A percentile compares a stretch with the other conserved stretches of the same genome.
phyloP scores from a whole-genome alignment of 92 coral and sea anemone species.

The Muricea muricata region DNA sequence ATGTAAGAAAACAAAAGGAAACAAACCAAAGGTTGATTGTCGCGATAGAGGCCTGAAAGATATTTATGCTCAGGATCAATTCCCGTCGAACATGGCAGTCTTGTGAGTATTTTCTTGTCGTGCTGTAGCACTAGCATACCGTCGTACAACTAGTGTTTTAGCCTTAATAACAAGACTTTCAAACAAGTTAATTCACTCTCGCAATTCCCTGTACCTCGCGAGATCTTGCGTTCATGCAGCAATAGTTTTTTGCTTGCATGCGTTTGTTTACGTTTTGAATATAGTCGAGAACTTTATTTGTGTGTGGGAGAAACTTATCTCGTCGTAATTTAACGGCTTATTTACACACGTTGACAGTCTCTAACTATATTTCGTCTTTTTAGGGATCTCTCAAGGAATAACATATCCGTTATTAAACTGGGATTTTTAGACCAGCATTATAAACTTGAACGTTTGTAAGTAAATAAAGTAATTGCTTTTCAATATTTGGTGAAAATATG shows the following conservation, averaged over 20 bases:
- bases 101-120: conserved; percentile 16
- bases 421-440: conserved; percentile 16
- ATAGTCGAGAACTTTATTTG: neutral
- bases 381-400: conserved; percentile 40
- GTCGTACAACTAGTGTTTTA: neutral
- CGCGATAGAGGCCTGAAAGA: conserved; percentile 12
- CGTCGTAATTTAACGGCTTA: neutral
- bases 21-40: conserved; percentile 11
- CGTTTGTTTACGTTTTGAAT: conserved; percentile 14
- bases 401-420: neutral
- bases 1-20: neutral
- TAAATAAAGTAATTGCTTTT: neutral
- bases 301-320: neutral
- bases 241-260: neutral
- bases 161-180: neutral
- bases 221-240: neutral
- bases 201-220: neutral
- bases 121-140: neutral
- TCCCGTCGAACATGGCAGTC: conserved; percentile 8
- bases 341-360: neutral
- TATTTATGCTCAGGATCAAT: neutral
- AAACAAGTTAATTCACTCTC: neutral
- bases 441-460: conserved; percentile 30
- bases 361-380: neutral
- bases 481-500: neutral